Evolutionary conservation across 2,888 invertebrate genomes (phyloP), one percentile per base, ranked within the genome.

Genomic region (Troides aeacus): DNA sequence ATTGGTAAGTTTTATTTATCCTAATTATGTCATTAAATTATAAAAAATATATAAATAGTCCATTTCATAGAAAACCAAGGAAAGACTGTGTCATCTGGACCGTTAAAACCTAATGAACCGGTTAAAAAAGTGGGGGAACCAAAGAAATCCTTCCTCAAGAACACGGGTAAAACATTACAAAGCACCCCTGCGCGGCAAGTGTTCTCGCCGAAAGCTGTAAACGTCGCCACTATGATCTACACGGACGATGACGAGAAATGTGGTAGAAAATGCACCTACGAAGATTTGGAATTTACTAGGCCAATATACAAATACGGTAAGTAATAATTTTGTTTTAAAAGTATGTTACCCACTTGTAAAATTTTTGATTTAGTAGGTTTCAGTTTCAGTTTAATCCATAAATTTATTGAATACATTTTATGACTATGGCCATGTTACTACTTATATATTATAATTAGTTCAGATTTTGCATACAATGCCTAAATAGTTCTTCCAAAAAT

Each of bases 71-170:
- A 91, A 77, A 92, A 92, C 72, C 83, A 89, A 77, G 91, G 91
- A 0, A 92, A 92, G 78, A 79, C 78, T 0, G 79, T 83, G 8
- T 80, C 84, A 15, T 69, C 79, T 7, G 89, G 87, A 2, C 89
- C 89, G 1, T 71, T 86, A 8, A 91, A 91, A 71, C 88, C 86
- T 0, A 89, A 87, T 60, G 89, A 89, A 66, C 87, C 91, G 1
- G 59, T 84, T 1, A 90, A 90, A 73, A 90, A 88, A 71, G 75
- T 77, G 2, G 81, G 82, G 18, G 86, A 85, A 21, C 73, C 75
- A 0, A 92, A 92, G 72, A 91, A 90, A 72, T 87, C 90, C 0
- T 92, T 91, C 69, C 77, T 91, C 0, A 83, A 84, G 0, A 91
- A 92, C 72, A 83, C 84, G 0, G 91, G 91, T 6, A 87, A 87